These are phyloP conservation scores for Neoitamus cyanurus DNA, from an alignment of 2,888 invertebrate genomes.

Conservation along the genomic window DNA sequence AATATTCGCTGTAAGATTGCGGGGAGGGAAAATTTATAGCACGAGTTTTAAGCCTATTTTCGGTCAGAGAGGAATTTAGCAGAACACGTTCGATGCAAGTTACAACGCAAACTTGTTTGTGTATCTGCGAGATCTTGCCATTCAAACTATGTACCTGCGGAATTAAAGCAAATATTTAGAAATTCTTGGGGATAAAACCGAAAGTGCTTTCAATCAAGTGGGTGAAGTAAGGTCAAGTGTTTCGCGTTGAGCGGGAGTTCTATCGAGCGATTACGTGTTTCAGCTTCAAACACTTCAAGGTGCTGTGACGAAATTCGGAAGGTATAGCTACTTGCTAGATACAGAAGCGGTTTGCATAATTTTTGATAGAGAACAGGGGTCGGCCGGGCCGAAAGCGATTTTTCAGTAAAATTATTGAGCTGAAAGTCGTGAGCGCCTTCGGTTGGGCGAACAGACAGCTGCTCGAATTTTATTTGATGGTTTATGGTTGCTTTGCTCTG, in stretches of 20 bases:
- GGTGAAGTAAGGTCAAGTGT: background rate
- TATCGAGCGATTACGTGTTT: background rate
- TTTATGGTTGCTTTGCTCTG: background rate
- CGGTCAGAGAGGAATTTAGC: background rate
- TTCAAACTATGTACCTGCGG: background rate
- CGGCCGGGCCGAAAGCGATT: background rate
- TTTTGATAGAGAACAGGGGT: background rate
- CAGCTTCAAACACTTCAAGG: background rate
- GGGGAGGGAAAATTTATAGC: background rate
- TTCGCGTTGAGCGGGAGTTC: background rate
- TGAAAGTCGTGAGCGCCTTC: background rate
- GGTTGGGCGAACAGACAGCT: background rate
- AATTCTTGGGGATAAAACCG: background rate
- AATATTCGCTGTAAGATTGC: background rate
- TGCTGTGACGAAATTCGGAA: background rate
- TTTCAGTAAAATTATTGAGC: background rate
- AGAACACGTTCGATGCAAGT: background rate
- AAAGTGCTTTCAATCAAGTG: background rate
- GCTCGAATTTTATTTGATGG: background rate
- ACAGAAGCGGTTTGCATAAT: background rate
- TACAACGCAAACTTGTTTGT: background rate
- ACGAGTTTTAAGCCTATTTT: background rate
- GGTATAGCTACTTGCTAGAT: background rate
- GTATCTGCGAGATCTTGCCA: background rate
- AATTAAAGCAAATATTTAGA: background rate